Conservation (phyloP, 2,113 vertebrate genomes). For the Limnothrissa miodon region DNA sequence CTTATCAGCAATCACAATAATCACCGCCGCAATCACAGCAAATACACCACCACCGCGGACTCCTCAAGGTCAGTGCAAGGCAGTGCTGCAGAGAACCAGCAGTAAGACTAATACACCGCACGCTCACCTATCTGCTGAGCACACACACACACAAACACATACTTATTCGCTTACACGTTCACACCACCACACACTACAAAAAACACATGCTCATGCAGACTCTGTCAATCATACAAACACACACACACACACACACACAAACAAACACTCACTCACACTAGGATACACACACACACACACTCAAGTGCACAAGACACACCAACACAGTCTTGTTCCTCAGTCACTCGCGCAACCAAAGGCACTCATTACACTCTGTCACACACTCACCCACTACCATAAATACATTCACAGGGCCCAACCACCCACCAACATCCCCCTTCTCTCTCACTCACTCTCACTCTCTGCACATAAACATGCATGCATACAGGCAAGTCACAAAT, state of each 20-base stretch:
- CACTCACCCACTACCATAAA: conserved; percentile 20
- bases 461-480: neutral
- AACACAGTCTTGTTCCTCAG: neutral
- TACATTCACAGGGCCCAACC: neutral
- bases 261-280: conserved; percentile 28
- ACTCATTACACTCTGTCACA: neutral
- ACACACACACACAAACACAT: conserved; percentile 16
- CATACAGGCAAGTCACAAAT: neutral
- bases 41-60: conserved; percentile 48
- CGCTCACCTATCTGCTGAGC: conserved; percentile 20
- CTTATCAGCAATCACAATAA: conserved; percentile 53
- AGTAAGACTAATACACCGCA: conserved; percentile 35
- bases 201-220: conserved; percentile 12
- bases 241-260: conserved; percentile 17
- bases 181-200: neutral
- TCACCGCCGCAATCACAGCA: conserved; percentile 34
- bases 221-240: neutral
- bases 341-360: neutral
- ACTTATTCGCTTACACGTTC: conserved; percentile 25
- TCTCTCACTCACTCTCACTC: neutral
- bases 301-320: conserved; percentile 12
- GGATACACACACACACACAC: neutral
- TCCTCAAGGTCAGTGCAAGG: conserved; percentile 63
- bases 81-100: conserved; percentile 35
- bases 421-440: neutral